Evolutionary conservation across 2,113 vertebrate genomes (phyloP), one percentile per base, ranked within the genome.

Genomic region (Pluvialis apricaria): DNA sequence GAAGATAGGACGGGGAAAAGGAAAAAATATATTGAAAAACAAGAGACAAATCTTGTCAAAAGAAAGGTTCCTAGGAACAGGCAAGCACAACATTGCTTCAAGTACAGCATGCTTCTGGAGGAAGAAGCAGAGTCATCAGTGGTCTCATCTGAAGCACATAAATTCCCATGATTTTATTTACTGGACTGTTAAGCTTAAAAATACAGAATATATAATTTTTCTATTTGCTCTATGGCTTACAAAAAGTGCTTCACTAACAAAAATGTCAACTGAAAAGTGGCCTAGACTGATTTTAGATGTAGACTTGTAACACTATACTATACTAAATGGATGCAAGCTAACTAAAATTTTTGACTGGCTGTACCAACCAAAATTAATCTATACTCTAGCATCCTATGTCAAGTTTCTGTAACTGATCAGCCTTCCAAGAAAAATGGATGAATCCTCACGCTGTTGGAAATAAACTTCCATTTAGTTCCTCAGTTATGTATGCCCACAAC

Each of bases 1-100:
- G 68, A 93, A 71, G 29, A 60, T 0, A n/a, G 32, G 20, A 69
- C 3, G 1, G 2, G 7, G 4, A 5, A 19, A 91, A 47, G 6
- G 3, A 49, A 62, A 78, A 54, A 65, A 83, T 10, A 5, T 42
- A 55, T 28, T 44, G 49, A 72, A 89, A 89, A 89, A 34, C 7
- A 49, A 45, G 36, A 75, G 15, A 65, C 3, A 60, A n/a, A 91
- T 25, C 26, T 52, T 55, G 24, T 45, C 44, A 66, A n/a, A 57
- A 82, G 19, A 70, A 73, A 73, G 6, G 29, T 66, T 82, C 49
- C 40, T 61, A 61, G 13, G 61, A 90, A 70, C 9, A 82, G 34
- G 26, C 32, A 92, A 64, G 60, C 17, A 82, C 1, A 3, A 45
- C 19, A 40, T 8, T 61, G 40, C 6, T 79, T 82, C 51, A 86